Percentiles rank a stretch among this genome's conserved stretches.
Conservation (phyloP, 2,113 vertebrate genomes). For the Malurus melanocephalus region DNA sequence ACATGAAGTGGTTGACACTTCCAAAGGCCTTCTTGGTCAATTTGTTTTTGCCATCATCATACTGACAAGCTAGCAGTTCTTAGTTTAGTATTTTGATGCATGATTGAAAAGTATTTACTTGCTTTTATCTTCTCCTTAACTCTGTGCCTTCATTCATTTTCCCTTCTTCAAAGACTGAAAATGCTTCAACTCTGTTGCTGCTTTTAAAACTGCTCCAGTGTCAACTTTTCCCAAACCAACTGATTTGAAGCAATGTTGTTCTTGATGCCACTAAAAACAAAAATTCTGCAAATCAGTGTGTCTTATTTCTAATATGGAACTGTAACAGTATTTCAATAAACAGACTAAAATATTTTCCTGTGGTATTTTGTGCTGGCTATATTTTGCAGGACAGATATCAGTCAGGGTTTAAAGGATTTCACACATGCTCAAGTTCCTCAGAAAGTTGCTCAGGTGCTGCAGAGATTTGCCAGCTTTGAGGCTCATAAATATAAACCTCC, state of each 20-base stretch:
- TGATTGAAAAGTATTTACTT: not conserved
- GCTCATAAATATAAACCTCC: not conserved
- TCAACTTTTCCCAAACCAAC: rapidly evolving
- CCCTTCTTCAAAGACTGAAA: not conserved
- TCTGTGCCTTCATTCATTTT: not conserved
- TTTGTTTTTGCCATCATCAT: not conserved
- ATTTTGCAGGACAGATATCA: not conserved
- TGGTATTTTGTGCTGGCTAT: not conserved
- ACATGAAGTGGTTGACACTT: not conserved
- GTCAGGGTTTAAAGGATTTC: not conserved
- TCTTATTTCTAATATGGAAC: not conserved
- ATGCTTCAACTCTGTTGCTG: not conserved
- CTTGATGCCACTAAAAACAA: not conserved
- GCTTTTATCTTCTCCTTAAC: not conserved
- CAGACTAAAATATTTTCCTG: not conserved
- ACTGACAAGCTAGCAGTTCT: not conserved
- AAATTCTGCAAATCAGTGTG: not conserved
- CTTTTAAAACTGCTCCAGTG: not conserved
- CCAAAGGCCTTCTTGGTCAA: not conserved
- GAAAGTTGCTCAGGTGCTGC: not conserved
- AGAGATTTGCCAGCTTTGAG: not conserved
- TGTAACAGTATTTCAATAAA: not conserved
- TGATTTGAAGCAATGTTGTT: not conserved
- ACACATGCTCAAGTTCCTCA: not conserved
- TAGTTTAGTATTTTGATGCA: not conserved